Conservation (phyloP, 2,797 vertebrate species). For the Mallotus villosus region DNA sequence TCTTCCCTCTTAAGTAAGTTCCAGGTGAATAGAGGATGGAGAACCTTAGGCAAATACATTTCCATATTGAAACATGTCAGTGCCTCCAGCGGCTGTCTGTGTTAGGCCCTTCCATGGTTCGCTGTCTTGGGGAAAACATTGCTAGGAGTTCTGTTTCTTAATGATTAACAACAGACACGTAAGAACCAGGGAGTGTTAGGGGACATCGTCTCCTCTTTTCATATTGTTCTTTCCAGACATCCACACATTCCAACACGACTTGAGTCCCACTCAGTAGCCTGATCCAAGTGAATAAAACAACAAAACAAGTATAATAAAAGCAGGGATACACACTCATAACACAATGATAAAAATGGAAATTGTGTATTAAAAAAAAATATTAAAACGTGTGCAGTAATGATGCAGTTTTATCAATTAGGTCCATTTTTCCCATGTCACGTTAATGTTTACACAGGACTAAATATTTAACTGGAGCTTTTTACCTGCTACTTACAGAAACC, state of each 20-base stretch:
- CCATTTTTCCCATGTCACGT: no score
- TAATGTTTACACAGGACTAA: no score
- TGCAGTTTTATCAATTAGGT: no score
- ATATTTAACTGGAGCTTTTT: neutral
- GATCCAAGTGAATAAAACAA: neutral
- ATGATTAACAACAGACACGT: neutral
- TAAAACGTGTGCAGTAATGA: neutral
- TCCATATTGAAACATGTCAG: neutral
- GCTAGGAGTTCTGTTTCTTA: neutral
- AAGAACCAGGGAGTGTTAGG: neutral
- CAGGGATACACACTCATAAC: neutral
- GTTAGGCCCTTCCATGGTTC: neutral
- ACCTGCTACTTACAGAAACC: neutral
- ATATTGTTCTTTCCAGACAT: no score
- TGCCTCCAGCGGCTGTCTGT: neutral
- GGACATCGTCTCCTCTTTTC: neutral
- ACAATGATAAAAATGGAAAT: neutral
- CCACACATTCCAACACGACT: neutral
- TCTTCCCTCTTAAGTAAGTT: neutral
- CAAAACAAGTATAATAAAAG: neutral
- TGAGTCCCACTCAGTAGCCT: neutral
- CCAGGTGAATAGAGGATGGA: conserved; percentile 1
- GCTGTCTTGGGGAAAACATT: neutral
- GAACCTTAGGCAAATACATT: neutral
- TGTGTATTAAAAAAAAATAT: neutral